Evolutionary conservation across 2,113 vertebrate genomes (phyloP).

Genomic region (Sapajus apella): DNA sequence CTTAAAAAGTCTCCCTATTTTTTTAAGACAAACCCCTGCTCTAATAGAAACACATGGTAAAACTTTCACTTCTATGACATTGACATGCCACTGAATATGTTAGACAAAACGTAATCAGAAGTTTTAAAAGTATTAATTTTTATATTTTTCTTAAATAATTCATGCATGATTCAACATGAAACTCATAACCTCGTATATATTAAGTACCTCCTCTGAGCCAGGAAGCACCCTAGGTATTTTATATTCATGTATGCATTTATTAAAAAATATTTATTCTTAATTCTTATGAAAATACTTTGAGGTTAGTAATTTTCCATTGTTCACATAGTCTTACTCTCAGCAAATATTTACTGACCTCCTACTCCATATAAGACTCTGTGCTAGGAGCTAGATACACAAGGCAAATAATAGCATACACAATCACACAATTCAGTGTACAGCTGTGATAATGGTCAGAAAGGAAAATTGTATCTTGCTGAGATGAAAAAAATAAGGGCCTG

Average conservation of each 20-base stretch:
- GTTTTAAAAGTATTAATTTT: background rate
- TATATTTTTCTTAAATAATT: background rate
- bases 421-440: background rate
- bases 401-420: background rate
- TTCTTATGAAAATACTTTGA: background rate
- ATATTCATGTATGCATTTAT: background rate
- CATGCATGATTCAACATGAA: background rate
- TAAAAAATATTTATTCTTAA: slow-evolving; percentile 5
- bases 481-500: background rate
- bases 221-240: background rate
- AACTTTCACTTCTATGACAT: background rate
- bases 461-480: background rate
- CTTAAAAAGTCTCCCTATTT: background rate
- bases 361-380: background rate
- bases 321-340: background rate
- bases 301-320: background rate
- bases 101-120: background rate
- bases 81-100: background rate
- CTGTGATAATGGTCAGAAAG: background rate
- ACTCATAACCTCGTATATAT: background rate
- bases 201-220: background rate
- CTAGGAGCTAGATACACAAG: background rate
- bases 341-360: background rate
- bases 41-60: background rate
- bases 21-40: background rate